phyloP scores from a whole-genome alignment of 2,113 vertebrate genomes.

The Cettia cetti region DNA sequence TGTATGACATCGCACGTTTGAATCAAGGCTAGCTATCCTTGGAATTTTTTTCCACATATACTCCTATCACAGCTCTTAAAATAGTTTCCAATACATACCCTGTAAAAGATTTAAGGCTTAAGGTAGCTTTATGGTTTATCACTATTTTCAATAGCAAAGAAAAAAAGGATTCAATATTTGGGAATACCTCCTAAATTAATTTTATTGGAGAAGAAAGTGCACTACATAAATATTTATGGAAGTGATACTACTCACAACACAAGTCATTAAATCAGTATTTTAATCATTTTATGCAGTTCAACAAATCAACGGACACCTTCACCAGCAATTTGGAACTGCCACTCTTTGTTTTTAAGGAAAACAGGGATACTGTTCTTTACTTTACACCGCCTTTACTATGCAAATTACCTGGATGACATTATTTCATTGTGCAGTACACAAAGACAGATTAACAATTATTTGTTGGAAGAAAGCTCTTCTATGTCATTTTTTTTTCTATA shows the following conservation, averaged over 20 bases:
- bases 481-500: not conserved
- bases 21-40: not conserved
- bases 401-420: not conserved
- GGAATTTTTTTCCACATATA: not conserved
- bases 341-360: not conserved
- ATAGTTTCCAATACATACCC: not conserved
- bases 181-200: not conserved
- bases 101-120: not conserved
- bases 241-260: not conserved
- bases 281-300: not conserved
- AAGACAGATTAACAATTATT: not conserved
- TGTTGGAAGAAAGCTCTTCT: not conserved
- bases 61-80: not conserved
- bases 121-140: not conserved
- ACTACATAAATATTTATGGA: not conserved
- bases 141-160: not conserved
- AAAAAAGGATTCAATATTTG: not conserved
- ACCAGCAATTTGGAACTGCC: not conserved
- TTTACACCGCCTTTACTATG: not conserved
- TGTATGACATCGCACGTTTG: not conserved
- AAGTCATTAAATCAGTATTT: not conserved
- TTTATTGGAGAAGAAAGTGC: not conserved
- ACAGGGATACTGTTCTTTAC: not conserved
- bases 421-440: not conserved
- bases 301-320: rapidly evolving